Conservation (phyloP, 2,888 invertebrate species). For the Cecidostiba fungosa region DNA sequence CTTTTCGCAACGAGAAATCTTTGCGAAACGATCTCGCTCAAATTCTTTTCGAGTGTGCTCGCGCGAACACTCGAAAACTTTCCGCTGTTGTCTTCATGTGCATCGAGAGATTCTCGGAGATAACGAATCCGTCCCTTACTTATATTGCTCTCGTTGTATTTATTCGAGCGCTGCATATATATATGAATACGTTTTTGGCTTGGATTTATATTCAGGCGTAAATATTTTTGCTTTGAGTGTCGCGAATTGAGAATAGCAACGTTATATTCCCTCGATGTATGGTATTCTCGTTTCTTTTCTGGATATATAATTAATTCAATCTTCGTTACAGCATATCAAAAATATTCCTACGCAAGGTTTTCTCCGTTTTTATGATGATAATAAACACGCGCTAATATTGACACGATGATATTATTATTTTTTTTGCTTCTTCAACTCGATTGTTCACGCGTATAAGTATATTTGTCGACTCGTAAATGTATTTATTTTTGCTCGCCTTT, state of each 20-base stretch:
- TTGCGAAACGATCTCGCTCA: constrained; percentile 11
- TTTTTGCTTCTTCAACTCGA: background rate
- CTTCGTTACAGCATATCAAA: background rate
- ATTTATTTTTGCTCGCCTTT: too few species aligned
- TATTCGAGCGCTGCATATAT: constrained; percentile 9
- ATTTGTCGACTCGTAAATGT: too few species aligned
- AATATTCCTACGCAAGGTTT: background rate
- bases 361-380: background rate
- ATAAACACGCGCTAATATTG: background rate
- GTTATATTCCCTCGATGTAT: too few species aligned
- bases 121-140: constrained; percentile 44
- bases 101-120: constrained; percentile 31
- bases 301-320: background rate
- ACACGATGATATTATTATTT: background rate
- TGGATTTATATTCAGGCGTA: background rate
- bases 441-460: background rate
- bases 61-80: constrained; percentile 32
- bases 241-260: background rate
- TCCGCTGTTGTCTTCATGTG: constrained; percentile 32
- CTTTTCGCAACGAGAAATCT: background rate
- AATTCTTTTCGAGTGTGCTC: background rate
- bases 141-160: background rate
- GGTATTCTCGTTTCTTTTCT: background rate
- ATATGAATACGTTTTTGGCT: background rate
- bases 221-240: background rate